These are phyloP conservation scores for Brachyalestes nurse DNA, from an alignment of 2,797 vertebrate species.

Conservation along the genomic window DNA sequence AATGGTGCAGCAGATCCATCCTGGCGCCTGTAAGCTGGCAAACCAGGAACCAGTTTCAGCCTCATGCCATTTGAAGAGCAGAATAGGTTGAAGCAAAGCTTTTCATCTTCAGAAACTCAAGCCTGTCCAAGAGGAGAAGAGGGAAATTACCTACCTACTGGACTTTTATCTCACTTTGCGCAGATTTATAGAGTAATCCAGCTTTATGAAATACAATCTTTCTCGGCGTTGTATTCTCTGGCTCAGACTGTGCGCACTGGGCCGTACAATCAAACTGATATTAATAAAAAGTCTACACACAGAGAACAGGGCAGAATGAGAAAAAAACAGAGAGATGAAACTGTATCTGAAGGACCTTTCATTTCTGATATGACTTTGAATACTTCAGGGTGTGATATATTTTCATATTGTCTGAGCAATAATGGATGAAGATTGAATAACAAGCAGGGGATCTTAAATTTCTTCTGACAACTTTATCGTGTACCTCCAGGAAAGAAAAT, in stretches of 20 bases:
- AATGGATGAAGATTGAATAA: background rate
- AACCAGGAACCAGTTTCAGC: too few relatives aligned
- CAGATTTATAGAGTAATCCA: background rate
- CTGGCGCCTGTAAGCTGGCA: too few relatives aligned
- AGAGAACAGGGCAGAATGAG: background rate
- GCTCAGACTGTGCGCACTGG: conserved; percentile 27
- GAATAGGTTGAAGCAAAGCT: too few relatives aligned
- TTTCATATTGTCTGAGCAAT: background rate
- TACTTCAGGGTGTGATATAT: background rate
- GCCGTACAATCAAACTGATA: conserved; percentile 35
- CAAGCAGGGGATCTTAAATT: background rate
- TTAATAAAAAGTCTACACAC: conserved; percentile 53
- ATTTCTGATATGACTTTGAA: background rate
- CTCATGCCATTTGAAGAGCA: too few relatives aligned
- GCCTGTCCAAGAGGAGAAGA: background rate
- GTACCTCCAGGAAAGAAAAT: background rate
- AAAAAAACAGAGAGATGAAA: background rate
- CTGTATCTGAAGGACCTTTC: background rate
- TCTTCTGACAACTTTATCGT: background rate
- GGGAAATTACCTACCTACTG: background rate
- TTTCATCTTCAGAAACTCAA: background rate
- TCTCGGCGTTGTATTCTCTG: conserved; percentile 15
- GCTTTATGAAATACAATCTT: conserved; percentile 1
- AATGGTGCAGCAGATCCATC: too few relatives aligned
- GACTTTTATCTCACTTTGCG: background rate